These are phyloP conservation scores for Alouatta palliata DNA, from an alignment of 2,113 vertebrate genomes.

Conservation along the genomic window DNA sequence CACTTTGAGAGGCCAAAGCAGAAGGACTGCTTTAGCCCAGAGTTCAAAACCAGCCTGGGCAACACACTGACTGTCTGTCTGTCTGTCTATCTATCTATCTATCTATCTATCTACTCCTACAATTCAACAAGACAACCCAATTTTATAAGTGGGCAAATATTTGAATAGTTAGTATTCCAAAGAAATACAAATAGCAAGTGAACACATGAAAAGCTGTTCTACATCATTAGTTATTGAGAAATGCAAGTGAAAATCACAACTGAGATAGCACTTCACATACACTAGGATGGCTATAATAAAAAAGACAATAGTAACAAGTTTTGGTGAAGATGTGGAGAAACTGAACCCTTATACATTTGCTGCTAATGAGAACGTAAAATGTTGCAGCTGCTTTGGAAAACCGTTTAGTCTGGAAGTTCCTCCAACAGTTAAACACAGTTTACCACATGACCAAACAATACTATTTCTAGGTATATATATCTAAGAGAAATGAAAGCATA, in stretches of 20 bases:
- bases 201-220: neutral
- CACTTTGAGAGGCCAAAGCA: neutral
- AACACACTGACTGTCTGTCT: neutral
- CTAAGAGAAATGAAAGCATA: neutral
- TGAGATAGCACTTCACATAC: neutral
- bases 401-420: neutral
- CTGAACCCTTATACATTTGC: neutral
- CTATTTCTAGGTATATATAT: neutral
- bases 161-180: neutral
- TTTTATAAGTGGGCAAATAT: neutral
- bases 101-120: neutral
- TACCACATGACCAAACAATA: neutral
- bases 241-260: neutral
- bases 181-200: neutral
- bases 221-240: neutral
- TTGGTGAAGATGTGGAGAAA: neutral
- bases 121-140: neutral
- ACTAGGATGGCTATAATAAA: neutral
- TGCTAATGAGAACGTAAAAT: neutral
- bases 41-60: neutral
- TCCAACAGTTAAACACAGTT: neutral
- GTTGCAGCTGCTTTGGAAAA: neutral
- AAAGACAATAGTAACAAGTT: neutral
- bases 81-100: too few relatives aligned
- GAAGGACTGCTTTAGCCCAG: neutral